Base-by-base conservation (phyloP, 2,888 invertebrate species). In the Epistrophe eligans region DNA sequence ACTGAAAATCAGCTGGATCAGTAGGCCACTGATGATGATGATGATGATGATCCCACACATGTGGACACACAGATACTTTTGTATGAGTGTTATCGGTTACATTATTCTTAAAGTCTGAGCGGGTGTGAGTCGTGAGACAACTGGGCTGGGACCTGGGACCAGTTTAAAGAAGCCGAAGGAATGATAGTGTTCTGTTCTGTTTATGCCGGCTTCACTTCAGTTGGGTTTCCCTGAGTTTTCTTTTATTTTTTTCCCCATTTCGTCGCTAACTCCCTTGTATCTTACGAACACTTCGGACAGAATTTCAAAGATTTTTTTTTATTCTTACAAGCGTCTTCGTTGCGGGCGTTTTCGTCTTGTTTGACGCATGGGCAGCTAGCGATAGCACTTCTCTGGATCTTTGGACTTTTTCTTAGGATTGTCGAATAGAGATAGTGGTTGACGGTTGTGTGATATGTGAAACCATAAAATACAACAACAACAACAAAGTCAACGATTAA, bases 1-100 rank as follows among this genome's bases (percentile, higher is more conserved):
- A 70, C 17, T 35, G 74, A 79, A 67, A 77, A 79, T 83, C 87
- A 87, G 87, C 87, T 87, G 83, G 87, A 87, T 87, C 83, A 87
- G 79, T 87, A 87, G 87, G 87, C 79, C 87, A 87, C 74, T 70
- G 24, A 24, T 50, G 35, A 64, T 57, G 76, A 38, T 50, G 9
- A 24, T 55, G 74, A 73, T 50, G 35, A 64, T 57, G 76, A 74
- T 80, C 72, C 24, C 62, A 24, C 62, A 85, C 62, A 80, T 64
- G 71, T 45, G 45, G 48, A 70, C 64, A 70, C 84, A 62, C 71
- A 66, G 71, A 52, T 24, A 45, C 64, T 48, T 17, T 64, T 35
- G 24, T 82, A 74, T 82, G 71, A 79, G 85, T 85, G 82, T 81
- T 85, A 62, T 48, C 77, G 52, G 52, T 43, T 32, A 24, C 3